These are phyloP conservation scores for Sula dactylatra DNA, from an alignment of 2,113 vertebrate genomes.

Conservation along the genomic window DNA sequence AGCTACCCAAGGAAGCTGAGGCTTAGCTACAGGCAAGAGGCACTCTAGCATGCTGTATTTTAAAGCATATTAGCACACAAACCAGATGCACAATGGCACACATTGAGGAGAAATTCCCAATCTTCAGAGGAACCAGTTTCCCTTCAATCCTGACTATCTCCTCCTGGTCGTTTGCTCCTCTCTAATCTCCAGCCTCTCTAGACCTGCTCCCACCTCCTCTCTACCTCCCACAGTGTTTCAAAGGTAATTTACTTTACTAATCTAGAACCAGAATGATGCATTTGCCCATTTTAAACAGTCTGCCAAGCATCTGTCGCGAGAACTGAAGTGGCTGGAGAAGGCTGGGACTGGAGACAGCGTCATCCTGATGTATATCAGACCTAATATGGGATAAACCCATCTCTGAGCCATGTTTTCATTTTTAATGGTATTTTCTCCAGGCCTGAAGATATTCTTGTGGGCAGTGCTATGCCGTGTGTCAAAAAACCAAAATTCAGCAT, in stretches of 20 bases:
- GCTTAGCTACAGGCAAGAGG: not conserved
- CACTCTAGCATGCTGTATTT: not conserved
- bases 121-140: not conserved
- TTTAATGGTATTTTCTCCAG: not conserved
- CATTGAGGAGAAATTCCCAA: not conserved
- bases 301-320: not conserved
- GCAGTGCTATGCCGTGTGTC: not conserved
- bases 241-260: not conserved
- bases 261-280: not conserved
- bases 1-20: not conserved
- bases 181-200: not conserved
- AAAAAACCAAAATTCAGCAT: not conserved
- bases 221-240: not conserved
- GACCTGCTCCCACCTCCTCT: not conserved
- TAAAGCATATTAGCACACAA: not conserved
- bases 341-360: not conserved
- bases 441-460: not conserved
- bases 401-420: not conserved
- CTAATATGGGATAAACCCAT: not conserved
- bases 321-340: not conserved
- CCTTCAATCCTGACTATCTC: not conserved
- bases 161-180: not conserved
- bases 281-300: not conserved
- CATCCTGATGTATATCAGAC: not conserved
- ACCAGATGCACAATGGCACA: not conserved